A percentile compares a stretch with the other conserved stretches of the same genome.
Conservation (phyloP, 2,888 invertebrate species). For the Venusia cambrica region DNA sequence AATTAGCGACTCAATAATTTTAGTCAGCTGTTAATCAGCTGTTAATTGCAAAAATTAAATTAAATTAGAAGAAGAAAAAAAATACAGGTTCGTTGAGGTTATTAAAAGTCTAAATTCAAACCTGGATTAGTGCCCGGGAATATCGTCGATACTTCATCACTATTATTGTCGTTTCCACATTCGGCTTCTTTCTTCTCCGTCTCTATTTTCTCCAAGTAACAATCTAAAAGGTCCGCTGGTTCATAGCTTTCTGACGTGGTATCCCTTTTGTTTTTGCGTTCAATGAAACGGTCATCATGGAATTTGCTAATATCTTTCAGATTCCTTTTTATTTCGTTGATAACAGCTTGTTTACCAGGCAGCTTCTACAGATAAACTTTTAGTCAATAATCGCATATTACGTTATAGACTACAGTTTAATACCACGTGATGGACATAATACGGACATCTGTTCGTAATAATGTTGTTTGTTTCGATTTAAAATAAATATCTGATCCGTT, state of each 20-base stretch:
- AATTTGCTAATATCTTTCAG: constrained; percentile 41
- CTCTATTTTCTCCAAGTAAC: constrained; percentile 40
- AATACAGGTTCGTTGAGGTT: no score
- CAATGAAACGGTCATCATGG: constrained; percentile 34
- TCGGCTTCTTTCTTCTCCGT: constrained; percentile 20
- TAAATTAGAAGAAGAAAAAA: no score
- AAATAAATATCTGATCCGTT: no score
- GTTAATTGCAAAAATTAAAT: no score
- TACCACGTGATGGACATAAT: no score
- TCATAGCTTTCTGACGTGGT: constrained; percentile 21
- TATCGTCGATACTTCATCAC: constrained; percentile 22
- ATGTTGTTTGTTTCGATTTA: no score
- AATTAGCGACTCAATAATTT: no score
- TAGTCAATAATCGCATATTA: no score
- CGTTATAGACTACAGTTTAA: no score
- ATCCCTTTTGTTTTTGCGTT: constrained; percentile 29
- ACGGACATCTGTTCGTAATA: no score
- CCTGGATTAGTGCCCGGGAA: constrained; percentile 38
- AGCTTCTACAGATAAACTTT: constrained; percentile 41
- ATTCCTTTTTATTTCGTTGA: constrained; percentile 74
- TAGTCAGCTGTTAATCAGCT: no score
- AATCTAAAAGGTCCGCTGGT: constrained; percentile 44
- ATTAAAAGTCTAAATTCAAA: no score
- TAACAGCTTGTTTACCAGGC: constrained; percentile 43
- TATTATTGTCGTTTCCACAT: not conserved